Conservation (phyloP, 1,140 invertebrate species). For the Rhagoletis zephyria region DNA sequence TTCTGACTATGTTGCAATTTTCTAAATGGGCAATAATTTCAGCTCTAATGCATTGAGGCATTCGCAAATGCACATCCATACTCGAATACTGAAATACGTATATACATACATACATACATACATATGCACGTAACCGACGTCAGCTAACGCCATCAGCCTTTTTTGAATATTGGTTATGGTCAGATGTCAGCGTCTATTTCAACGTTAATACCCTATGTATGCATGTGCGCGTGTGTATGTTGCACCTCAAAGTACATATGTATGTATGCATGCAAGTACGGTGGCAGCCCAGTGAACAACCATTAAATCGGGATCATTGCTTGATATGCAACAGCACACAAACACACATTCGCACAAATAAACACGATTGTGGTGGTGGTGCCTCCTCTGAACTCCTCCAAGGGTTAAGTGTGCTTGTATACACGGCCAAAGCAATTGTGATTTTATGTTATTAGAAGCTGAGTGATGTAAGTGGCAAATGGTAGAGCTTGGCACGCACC, state of each 20-base stretch:
- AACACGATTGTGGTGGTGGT: not conserved
- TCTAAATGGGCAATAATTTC: constrained; percentile 55
- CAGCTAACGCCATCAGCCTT: not conserved
- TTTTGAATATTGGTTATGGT: not conserved
- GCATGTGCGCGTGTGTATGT: too few relatives aligned
- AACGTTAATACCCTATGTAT: too few relatives aligned
- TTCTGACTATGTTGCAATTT: constrained; percentile 56
- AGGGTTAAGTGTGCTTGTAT: not conserved
- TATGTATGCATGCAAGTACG: not conserved
- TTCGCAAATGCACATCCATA: not conserved
- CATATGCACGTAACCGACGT: not conserved
- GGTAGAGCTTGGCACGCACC: not conserved
- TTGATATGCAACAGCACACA: not conserved
- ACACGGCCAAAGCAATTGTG: constrained; percentile 40
- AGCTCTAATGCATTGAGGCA: constrained; percentile 44
- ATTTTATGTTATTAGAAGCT: constrained; percentile 50
- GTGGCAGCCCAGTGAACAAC: not conserved
- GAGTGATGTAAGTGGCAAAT: constrained; percentile 48
- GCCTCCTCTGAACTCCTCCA: too few relatives aligned
- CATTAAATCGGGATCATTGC: constrained; percentile 39
- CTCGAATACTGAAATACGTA: not conserved
- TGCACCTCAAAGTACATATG: not conserved
- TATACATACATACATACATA: constrained; percentile 18
- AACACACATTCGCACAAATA: not conserved
- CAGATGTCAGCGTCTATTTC: constrained; percentile 1